Percentiles rank a stretch among this genome's conserved stretches.
Conservation (phyloP, 2,888 invertebrate species). For the Lasioglossum oenotherae region DNA sequence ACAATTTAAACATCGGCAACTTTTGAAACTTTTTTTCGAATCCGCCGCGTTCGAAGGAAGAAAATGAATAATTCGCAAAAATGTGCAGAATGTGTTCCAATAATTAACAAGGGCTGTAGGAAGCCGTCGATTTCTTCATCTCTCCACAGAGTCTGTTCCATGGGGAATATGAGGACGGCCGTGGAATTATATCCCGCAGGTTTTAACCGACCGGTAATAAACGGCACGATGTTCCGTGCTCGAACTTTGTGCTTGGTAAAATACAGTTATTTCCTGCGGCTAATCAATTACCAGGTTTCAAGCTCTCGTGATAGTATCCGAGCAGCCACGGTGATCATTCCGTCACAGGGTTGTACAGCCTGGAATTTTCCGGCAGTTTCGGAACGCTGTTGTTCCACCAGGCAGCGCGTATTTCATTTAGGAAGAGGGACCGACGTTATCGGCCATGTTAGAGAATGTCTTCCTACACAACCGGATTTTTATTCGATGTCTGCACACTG, state of each 20-base stretch:
- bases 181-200: conserved; percentile 1
- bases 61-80: not conserved
- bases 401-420: not conserved
- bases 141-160: not conserved
- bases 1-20: too few relatives aligned
- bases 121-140: not conserved
- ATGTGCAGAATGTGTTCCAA: not conserved
- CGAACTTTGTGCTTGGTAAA: conserved; percentile 3
- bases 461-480: not conserved
- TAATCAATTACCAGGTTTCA: conserved; percentile 30
- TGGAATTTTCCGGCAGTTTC: not conserved
- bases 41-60: not conserved
- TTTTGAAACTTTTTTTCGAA: not conserved
- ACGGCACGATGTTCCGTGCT: conserved; percentile 5
- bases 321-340: conserved; percentile 4
- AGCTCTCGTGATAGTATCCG: not conserved
- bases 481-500: not conserved
- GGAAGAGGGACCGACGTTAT: not conserved
- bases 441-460: not conserved
- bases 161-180: not conserved
- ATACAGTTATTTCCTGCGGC: conserved; percentile 31
- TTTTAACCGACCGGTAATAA: conserved; percentile 26
- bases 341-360: not conserved
- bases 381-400: not conserved
- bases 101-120: not conserved